Evolutionary conservation across 1,140 invertebrate genomes (phyloP), one percentile per base, ranked within the genome.

Genomic region (Drosophila rufa): DNA sequence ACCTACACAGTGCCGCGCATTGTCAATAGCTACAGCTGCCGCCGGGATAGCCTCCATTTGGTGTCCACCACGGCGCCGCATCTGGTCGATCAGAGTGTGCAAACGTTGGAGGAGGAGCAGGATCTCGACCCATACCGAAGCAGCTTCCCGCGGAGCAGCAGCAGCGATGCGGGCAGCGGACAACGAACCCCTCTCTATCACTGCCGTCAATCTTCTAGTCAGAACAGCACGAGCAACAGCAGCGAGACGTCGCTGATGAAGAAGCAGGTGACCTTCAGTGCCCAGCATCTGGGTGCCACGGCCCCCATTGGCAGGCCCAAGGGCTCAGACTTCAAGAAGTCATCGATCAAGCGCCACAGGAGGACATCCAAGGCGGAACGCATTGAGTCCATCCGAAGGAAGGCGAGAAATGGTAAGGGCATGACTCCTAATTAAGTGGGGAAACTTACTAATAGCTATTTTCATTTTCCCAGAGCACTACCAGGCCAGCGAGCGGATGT

Each of bases 1-100:
- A 70, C 73, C 12, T 87, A 87, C 43, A 87, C 80, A 30, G 56
- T 87, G 50, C 83, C 83, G 8, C 80, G 83, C 25, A 87, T 87
- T 48, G 83, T 87, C 1, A 87, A 89, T 42, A 87, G 85, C 57
- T 87, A 89, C 40, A 89, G 84, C 25, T 87, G 73, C 27, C 73
- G 84, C 8, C 47, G 73, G 12, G 84, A 87, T 42, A 87, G 83
- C 51, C 51, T 83, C 5, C 84, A 87, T 46, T 45, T 87, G 48
- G 83, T 87, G 30, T 80, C 84, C 4, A 83, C 84, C 9, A 62
- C 68, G 8, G 66, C 80, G 5, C 76, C 80, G 5, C 76, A 89
- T 55, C 65, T 84, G 5, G 68, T 87, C 3, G 85, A 87, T 56
- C 83, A 87, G 59, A 57, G 76, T 19, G 84, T 87, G 2, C 83